These are phyloP conservation scores for Argentina silus DNA, from an alignment of 2,797 vertebrate species.

Conservation along the genomic window DNA sequence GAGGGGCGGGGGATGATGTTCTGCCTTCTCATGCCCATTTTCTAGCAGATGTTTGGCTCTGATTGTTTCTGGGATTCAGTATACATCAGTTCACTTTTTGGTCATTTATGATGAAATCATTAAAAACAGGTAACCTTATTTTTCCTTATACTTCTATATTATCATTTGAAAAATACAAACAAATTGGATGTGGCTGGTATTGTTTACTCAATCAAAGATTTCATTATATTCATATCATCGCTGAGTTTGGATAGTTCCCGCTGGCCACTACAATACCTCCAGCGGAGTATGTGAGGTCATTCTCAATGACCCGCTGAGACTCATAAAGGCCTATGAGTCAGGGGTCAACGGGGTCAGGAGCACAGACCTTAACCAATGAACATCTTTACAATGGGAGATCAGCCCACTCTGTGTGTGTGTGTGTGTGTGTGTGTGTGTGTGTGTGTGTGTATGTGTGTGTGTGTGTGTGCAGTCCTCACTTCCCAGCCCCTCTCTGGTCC, in stretches of 20 bases:
- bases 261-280: neutral
- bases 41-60: neutral
- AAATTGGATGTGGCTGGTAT: neutral
- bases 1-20: no score
- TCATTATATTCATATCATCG: neutral
- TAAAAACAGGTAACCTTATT: neutral
- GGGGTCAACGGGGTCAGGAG: conserved; percentile 58
- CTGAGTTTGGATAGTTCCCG: neutral
- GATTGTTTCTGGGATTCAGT: neutral
- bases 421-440: no score
- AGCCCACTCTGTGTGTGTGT: conserved; percentile 23
- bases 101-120: neutral
- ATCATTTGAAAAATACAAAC: neutral
- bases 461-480: no score
- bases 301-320: conserved; percentile 63
- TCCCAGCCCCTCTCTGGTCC: no score
- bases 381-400: conserved; percentile 48
- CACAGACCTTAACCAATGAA: conserved; percentile 38
- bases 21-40: neutral
- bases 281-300: conserved; percentile 36
- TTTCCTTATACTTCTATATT: neutral
- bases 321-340: conserved; percentile 50
- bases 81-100: neutral
- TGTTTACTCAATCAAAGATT: neutral
- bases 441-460: no score